These are phyloP conservation scores for Cheirogaleus medius DNA, from an alignment of 2,113 vertebrate genomes.

Conservation along the genomic window DNA sequence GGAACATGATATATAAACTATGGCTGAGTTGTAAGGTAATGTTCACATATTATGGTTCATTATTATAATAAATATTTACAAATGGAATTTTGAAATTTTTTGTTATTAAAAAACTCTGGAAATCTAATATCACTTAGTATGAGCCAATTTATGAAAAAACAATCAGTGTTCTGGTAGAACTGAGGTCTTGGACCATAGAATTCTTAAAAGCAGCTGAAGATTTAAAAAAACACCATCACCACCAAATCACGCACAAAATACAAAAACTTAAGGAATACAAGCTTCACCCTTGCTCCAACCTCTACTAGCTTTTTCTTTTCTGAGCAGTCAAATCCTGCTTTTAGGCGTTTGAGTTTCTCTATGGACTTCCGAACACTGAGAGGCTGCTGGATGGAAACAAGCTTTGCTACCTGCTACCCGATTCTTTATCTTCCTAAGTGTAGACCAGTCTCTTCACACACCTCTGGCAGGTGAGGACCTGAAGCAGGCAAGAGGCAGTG, in stretches of 20 bases:
- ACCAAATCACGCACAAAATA: not conserved
- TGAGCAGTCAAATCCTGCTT: not conserved
- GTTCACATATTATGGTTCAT: not conserved
- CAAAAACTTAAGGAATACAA: not conserved
- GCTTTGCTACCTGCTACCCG: not conserved
- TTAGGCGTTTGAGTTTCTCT: not conserved
- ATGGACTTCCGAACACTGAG: not conserved
- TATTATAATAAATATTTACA: not conserved
- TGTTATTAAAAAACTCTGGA: not conserved
- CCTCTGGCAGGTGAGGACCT: not conserved
- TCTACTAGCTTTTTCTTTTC: not conserved
- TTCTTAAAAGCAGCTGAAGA: not conserved
- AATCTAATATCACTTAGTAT: not conserved
- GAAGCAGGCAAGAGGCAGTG: not conserved
- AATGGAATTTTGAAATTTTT: not conserved
- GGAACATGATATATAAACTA: not conserved
- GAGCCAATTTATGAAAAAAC: not conserved
- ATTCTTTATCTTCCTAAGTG: not conserved
- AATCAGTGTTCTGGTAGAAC: not conserved
- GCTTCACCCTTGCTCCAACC: not conserved
- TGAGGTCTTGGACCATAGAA: not conserved
- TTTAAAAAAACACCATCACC: not conserved
- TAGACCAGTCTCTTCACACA: not conserved
- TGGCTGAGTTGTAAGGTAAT: not conserved
- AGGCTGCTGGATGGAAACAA: not conserved